phyloP scores from a whole-genome alignment of 2,888 invertebrate genomes.

The Doris montereyensis region DNA sequence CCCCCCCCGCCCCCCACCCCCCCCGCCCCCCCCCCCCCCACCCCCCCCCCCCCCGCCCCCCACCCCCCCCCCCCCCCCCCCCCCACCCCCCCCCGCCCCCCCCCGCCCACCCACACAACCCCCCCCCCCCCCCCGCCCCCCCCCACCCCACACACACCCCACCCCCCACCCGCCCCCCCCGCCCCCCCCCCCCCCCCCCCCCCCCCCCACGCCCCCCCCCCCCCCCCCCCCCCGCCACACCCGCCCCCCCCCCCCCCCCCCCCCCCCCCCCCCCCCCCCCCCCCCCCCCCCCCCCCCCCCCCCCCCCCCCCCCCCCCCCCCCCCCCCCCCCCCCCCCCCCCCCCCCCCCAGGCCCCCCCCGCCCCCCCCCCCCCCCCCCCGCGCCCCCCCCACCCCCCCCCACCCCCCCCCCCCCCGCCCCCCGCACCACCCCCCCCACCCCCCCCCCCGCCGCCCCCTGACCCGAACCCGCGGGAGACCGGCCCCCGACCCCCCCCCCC shows the following conservation, averaged over 20 bases:
- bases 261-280: background rate
- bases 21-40: background rate
- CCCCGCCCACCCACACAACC: background rate
- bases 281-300: background rate
- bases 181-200: background rate
- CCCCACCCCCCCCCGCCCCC: background rate
- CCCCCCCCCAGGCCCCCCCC: background rate
- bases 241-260: background rate
- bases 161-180: background rate
- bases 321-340: background rate
- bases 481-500: background rate
- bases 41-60: background rate
- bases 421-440: background rate
- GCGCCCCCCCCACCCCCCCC: background rate
- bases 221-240: background rate
- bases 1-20: background rate
- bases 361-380: background rate
- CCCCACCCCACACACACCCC: background rate
- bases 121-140: background rate
- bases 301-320: background rate
- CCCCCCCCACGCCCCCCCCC: background rate
- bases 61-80: background rate
- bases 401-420: background rate
- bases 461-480: background rate
- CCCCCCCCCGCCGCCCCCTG: background rate